Evolutionary conservation across 2,113 vertebrate species (phyloP).

Genomic region (Bubalus kerabau): DNA sequence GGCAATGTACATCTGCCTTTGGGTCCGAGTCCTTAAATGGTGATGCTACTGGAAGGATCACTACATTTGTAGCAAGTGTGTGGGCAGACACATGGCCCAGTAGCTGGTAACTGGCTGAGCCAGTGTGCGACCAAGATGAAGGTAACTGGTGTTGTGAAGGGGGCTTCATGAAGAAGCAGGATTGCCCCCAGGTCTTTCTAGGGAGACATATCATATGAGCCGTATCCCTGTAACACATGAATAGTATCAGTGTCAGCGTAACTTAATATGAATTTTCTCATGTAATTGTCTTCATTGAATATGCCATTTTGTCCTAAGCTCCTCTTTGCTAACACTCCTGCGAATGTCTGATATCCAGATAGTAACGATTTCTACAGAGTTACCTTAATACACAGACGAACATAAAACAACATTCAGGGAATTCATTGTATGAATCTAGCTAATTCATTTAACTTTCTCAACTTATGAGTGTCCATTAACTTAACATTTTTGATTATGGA

Average conservation of each 20-base stretch:
- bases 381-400: not conserved
- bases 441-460: conserved; percentile 22
- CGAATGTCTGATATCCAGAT: not conserved
- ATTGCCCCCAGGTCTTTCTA: not conserved
- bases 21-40: not conserved
- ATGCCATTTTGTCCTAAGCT: not conserved
- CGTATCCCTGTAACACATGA: not conserved
- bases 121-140: not conserved
- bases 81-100: not conserved
- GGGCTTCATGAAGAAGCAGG: not conserved
- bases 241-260: not conserved
- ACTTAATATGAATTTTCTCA: not conserved
- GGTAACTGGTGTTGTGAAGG: not conserved
- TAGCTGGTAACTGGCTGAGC: not conserved
- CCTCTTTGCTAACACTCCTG: not conserved
- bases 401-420: not conserved
- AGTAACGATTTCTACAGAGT: not conserved
- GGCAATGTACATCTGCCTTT: not conserved
- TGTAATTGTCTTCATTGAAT: not conserved
- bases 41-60: not conserved
- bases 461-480: not conserved
- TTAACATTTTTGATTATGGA: not conserved
- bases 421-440: not conserved
- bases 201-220: not conserved
- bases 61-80: not conserved